phyloP scores from a whole-genome alignment of 2,113 vertebrate genomes.

The Cyanistes caeruleus region DNA sequence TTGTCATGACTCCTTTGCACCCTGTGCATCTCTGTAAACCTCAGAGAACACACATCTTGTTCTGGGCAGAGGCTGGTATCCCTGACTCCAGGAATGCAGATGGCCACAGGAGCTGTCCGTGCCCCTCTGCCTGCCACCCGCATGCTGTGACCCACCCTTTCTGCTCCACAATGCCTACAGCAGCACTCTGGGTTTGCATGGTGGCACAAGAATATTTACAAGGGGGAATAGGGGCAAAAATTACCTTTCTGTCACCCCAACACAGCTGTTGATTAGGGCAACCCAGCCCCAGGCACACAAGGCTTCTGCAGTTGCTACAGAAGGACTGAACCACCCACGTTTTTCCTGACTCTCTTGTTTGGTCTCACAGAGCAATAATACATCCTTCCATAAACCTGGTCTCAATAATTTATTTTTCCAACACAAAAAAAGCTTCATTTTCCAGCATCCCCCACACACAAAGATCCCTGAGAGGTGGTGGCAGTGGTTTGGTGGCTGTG shows the following conservation, averaged over 20 bases:
- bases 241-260: background rate
- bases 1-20: background rate
- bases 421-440: background rate
- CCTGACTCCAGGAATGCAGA: background rate
- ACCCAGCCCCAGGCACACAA: background rate
- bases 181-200: background rate
- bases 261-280: background rate
- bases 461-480: background rate
- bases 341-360: background rate
- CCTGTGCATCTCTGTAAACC: background rate
- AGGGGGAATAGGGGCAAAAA: background rate
- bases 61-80: background rate
- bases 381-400: background rate
- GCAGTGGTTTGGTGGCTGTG: background rate
- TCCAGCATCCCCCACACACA: background rate
- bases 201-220: background rate
- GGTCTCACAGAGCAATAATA: background rate
- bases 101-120: background rate
- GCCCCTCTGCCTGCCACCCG: accelerated
- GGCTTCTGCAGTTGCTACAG: background rate
- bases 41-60: background rate
- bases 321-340: background rate
- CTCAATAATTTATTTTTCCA: background rate
- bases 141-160: accelerated
- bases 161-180: background rate